Conservation (phyloP, 2,797 vertebrate genomes). For the Myiotriccus ornatus region DNA sequence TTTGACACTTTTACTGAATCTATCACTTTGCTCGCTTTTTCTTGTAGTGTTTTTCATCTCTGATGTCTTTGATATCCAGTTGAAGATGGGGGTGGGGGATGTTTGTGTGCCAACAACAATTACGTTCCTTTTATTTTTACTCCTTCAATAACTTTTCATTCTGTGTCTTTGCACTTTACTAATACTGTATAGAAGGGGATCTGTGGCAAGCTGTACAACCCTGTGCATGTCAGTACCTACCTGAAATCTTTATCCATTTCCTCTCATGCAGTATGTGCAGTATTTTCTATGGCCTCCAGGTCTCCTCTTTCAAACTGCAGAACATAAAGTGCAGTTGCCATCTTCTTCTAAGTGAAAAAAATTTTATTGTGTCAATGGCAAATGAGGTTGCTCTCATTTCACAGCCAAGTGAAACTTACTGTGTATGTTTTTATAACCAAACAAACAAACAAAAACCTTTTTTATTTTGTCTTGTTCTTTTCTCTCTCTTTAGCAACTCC, state of each 20-base stretch:
- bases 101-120: neutral
- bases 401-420: neutral
- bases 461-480: neutral
- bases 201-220: neutral
- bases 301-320: neutral
- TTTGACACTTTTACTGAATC: neutral
- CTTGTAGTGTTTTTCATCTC: neutral
- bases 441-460: neutral
- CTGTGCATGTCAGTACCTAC: neutral
- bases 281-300: neutral
- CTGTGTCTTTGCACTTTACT: neutral
- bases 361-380: neutral
- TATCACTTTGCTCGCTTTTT: neutral
- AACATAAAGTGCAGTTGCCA: neutral
- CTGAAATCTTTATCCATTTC: neutral
- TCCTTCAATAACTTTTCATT: neutral
- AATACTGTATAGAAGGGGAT: neutral
- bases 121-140: neutral
- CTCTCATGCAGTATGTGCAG: neutral
- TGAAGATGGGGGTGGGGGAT: neutral
- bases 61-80: neutral
- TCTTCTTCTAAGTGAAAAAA: neutral
- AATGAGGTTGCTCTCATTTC: neutral
- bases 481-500: neutral
- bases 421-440: neutral